Conservation (phyloP, 2,888 invertebrate species). For the Phortica magna region DNA sequence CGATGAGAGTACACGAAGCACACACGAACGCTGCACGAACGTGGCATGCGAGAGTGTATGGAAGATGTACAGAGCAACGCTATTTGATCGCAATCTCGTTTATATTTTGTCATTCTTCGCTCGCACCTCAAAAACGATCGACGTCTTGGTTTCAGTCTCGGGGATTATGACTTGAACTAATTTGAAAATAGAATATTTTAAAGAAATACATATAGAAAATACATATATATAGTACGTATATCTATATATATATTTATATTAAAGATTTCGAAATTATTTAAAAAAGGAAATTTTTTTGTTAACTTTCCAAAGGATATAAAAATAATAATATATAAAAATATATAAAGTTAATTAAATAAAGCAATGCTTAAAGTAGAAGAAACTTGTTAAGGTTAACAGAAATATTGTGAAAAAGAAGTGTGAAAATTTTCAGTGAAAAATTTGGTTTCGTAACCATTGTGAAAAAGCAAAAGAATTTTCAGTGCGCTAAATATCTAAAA, state of each 20-base stretch:
- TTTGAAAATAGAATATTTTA: slow-evolving; percentile 73
- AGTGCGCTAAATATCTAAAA: slow-evolving; percentile 77
- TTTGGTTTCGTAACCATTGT: slow-evolving; percentile 74
- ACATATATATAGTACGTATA: slow-evolving; percentile 48
- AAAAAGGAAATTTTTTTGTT: slow-evolving; percentile 37
- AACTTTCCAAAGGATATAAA: slow-evolving; percentile 68
- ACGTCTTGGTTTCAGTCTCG: slow-evolving; percentile 86
- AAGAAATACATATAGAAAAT: slow-evolving; percentile 58
- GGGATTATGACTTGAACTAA: slow-evolving; percentile 79
- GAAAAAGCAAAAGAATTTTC: slow-evolving; percentile 67
- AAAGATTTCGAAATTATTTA: slow-evolving; percentile 24
- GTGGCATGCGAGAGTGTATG: background rate
- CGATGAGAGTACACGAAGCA: slow-evolving; percentile 38
- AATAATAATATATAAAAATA: slow-evolving; percentile 49
- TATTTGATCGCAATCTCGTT: slow-evolving; percentile 75
- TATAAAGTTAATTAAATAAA: background rate
- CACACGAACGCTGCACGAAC: slow-evolving; percentile 34
- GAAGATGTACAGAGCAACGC: slow-evolving; percentile 54
- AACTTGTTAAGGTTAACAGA: slow-evolving; percentile 7
- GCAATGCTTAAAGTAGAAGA: slow-evolving; percentile 40
- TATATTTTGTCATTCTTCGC: slow-evolving; percentile 85
- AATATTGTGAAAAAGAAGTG: slow-evolving; percentile 36
- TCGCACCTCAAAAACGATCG: slow-evolving; percentile 95
- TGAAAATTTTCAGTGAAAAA: slow-evolving; percentile 51
- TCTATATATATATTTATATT: slow-evolving; percentile 13